Percentiles rank a stretch among this genome's conserved stretches.
Conservation (phyloP, 1,140 invertebrate species). For the Mya arenaria region DNA sequence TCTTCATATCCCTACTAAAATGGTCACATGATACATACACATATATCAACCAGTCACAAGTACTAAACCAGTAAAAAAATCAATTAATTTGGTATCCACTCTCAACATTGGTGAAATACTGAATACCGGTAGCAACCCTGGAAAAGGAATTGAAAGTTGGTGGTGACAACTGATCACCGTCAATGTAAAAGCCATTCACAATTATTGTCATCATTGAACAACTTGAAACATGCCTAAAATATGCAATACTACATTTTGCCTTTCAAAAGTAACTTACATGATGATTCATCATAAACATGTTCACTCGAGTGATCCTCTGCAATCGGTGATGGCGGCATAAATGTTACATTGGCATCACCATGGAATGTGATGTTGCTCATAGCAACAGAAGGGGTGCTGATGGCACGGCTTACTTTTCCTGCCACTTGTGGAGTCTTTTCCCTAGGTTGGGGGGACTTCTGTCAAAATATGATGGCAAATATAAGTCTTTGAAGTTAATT, state of each 20-base stretch:
- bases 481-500: no score
- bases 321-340: constrained; percentile 43
- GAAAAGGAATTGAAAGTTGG: neutral
- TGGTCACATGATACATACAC: no score
- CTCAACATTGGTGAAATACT: neutral
- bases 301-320: neutral
- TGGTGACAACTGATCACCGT: neutral
- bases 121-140: neutral
- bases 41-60: neutral
- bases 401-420: neutral
- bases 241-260: neutral
- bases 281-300: neutral
- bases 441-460: neutral
- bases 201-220: neutral
- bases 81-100: neutral
- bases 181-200: neutral
- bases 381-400: constrained; percentile 43
- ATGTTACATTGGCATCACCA: constrained; percentile 32
- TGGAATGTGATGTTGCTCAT: constrained; percentile 48
- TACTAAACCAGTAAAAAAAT: neutral
- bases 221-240: neutral
- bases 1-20: no score
- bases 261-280: neutral
- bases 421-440: neutral
- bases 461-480: no score